These are phyloP conservation scores for Acleris sparsana DNA, from an alignment of 2,888 invertebrate species.

Conservation along the genomic window DNA sequence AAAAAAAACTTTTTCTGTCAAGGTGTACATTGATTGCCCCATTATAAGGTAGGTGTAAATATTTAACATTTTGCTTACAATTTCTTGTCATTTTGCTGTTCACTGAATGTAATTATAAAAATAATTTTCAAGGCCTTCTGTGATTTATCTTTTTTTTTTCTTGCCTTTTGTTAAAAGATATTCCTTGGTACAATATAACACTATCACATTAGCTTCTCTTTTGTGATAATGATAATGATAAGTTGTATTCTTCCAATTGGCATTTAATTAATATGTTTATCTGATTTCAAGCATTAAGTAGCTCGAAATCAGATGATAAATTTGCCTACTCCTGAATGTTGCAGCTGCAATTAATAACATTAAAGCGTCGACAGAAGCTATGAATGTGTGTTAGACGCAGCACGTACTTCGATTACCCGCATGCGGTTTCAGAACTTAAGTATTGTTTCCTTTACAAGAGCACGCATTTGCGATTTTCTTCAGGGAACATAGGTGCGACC, in stretches of 20 bases:
- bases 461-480: no score
- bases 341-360: background rate
- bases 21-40: constrained; percentile 21
- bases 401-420: no score
- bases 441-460: no score
- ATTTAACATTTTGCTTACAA: constrained; percentile 3
- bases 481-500: no score
- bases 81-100: constrained; percentile 28
- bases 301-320: constrained; percentile 6
- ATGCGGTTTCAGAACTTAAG: no score
- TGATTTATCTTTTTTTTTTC: constrained; percentile 11
- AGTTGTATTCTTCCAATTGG: constrained; percentile 22
- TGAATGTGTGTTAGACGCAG: no score
- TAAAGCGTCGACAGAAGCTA: background rate
- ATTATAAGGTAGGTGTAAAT: constrained; percentile 29
- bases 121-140: constrained; percentile 17
- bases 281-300: constrained; percentile 21
- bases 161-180: constrained; percentile 29
- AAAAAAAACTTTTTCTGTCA: constrained; percentile 22
- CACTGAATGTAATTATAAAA: constrained; percentile 18
- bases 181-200: constrained; percentile 25
- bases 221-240: no score
- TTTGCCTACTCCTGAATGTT: constrained; percentile 11
- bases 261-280: constrained; percentile 4
- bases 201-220: background rate